Conservation (phyloP, 2,888 invertebrate species). For the Trichogramma evanescens region DNA sequence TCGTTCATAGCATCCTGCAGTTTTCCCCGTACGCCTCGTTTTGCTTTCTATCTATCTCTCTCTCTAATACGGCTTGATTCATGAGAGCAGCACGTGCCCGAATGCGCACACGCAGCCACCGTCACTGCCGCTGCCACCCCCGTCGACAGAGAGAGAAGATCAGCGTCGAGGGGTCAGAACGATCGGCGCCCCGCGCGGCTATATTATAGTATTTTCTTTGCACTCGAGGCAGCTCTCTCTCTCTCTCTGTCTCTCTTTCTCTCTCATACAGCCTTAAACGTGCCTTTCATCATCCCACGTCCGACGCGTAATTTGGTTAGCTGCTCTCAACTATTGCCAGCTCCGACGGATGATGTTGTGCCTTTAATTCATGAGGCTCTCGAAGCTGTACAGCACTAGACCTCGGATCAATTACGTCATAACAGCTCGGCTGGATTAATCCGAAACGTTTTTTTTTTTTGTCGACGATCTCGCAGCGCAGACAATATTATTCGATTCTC, state of each 20-base stretch:
- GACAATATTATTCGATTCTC: too few relatives aligned
- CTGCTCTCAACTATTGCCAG: background rate
- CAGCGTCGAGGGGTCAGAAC: constrained; percentile 42
- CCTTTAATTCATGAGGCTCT: too few relatives aligned
- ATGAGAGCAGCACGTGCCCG: constrained; percentile 34
- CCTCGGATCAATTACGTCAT: too few relatives aligned
- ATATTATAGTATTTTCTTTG: constrained; percentile 19
- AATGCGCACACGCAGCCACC: constrained; percentile 30
- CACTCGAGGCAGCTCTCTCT: too few relatives aligned
- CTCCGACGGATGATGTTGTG: too few relatives aligned
- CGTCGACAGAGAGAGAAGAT: too few relatives aligned
- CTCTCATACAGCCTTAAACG: constrained; percentile 33
- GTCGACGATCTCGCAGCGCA: too few relatives aligned
- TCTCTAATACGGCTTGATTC: constrained; percentile 46
- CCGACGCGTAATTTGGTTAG: constrained; percentile 43
- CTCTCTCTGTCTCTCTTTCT: background rate
- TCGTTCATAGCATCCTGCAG: constrained; percentile 24
- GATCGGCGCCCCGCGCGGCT: constrained; percentile 28
- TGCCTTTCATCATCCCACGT: constrained; percentile 46
- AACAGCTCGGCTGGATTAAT: too few relatives aligned
- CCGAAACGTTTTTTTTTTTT: too few relatives aligned
- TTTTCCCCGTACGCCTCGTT: background rate
- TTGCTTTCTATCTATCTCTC: background rate
- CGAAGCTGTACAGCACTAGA: too few relatives aligned
- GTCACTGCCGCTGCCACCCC: too few relatives aligned